Base-by-base conservation (phyloP, 2,797 vertebrate species). In the Serranus cabrilla region DNA sequence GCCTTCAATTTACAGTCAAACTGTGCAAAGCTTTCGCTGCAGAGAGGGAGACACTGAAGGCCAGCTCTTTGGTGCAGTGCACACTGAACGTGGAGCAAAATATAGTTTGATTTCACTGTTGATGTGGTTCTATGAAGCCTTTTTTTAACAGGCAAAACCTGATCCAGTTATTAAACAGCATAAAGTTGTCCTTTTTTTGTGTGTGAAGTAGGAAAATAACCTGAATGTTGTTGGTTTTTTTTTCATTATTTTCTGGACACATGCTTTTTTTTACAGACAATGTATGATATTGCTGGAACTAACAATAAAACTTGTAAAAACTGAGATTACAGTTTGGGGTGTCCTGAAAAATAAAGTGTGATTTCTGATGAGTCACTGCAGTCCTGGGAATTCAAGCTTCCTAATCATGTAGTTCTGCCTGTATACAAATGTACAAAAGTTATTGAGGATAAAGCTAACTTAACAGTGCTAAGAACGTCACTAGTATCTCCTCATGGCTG, bases 381-480 rank as follows among this genome's bases (percentile, higher is more conserved):
- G 23, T 70, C 27, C 27, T 27, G 3, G 50, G 61, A 50, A 60
- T 43, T 2, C 40, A 57, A 43, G 66, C 46, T 52, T 76, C 70
- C 45, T 51, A 23, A 56, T 73, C 51, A 62, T 62, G 61, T 45
- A 31, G 25, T 31, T 60, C 67, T 20, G 51, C 58, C 56, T 75
- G 60, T 74, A 59, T 74, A 89, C 46, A 87, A 83, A 89, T 81
- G 37, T 89, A 84, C 46, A 83, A 88, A 78, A 58, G 21, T 17
- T 43, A 1, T 62, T n/a, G 7, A 47, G 55, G 49, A 58, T 66
- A 62, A 73, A 65, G 66, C 55, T 21, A 83, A 77, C 52, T 55
- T 43, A 50, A 65, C 39, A 34, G 56, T 37, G 40, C 46, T 68
- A 78, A 63, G 7, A 74, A 58, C 37, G 2, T 46, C 21, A 50